Conservation (phyloP, 2,888 invertebrate species). For the Terebella lapidaria region DNA sequence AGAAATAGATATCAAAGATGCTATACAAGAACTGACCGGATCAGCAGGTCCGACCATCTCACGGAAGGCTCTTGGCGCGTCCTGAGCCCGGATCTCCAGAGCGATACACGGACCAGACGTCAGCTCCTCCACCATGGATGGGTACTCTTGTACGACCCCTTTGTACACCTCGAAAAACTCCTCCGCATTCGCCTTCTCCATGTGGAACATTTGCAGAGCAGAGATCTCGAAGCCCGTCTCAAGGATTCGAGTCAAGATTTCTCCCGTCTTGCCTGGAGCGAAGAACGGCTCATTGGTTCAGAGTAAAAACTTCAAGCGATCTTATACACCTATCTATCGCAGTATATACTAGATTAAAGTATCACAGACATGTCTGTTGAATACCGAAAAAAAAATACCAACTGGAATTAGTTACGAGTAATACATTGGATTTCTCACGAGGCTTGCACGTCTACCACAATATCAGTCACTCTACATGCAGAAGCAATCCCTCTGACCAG, state of each 20-base stretch:
- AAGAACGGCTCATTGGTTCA: neutral
- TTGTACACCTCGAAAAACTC: slow-evolving; percentile 74
- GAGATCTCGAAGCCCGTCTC: slow-evolving; percentile 74
- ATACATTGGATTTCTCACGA: too few species aligned
- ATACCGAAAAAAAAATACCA: too few species aligned
- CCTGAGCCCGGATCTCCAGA: slow-evolving; percentile 65
- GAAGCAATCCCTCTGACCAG: neutral
- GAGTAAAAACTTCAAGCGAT: too few species aligned
- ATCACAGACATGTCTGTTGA: too few species aligned
- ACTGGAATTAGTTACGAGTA: too few species aligned
- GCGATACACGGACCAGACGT: slow-evolving; percentile 80
- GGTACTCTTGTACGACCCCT: slow-evolving; percentile 61
- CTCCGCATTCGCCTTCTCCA: slow-evolving; percentile 77
- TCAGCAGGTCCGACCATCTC: slow-evolving; percentile 82
- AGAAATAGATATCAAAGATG: neutral
- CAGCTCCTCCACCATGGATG: slow-evolving; percentile 72
- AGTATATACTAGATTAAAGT: neutral
- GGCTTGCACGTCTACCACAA: too few species aligned
- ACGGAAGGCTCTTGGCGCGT: slow-evolving; percentile 63
- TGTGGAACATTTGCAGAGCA: slow-evolving; percentile 67
- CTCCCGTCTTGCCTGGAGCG: slow-evolving; percentile 58
- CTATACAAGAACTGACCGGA: slow-evolving; percentile 73
- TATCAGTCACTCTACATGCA: too few species aligned
- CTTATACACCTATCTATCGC: neutral
- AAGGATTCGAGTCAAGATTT: slow-evolving; percentile 68